These are phyloP conservation scores for Eptatretus atami DNA, from an alignment of 2,797 vertebrate genomes.

Conservation along the genomic window DNA sequence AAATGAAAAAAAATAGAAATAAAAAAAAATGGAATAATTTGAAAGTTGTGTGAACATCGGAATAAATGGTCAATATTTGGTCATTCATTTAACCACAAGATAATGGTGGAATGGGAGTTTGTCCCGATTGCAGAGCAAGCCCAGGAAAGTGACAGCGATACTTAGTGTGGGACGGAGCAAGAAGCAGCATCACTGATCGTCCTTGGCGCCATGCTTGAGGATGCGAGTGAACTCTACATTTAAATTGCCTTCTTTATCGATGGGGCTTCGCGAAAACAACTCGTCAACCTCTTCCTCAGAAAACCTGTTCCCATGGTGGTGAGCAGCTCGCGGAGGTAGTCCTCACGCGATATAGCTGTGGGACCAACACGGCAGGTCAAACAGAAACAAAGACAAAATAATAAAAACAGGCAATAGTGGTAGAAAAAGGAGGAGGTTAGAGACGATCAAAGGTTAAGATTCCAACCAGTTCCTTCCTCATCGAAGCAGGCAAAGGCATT, in stretches of 20 bases:
- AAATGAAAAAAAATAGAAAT: no score
- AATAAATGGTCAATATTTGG: no score
- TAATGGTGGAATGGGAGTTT: no score
- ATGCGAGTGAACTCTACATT: conserved; percentile 95
- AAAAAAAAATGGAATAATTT: no score
- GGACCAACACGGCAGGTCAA: neutral
- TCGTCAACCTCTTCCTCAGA: conserved; percentile 91
- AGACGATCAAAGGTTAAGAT: no score
- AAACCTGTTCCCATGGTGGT: conserved; percentile 96
- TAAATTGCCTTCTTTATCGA: conserved; percentile 94
- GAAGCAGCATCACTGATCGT: conserved; percentile 20
- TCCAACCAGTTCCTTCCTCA: conserved; percentile 56
- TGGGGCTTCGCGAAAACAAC: conserved; percentile 88
- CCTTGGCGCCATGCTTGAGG: conserved; percentile 87
- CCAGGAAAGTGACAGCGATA: neutral
- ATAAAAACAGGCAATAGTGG: no score
- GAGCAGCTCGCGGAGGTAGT: conserved; percentile 79
- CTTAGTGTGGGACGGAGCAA: neutral
- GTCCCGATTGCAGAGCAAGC: no score
- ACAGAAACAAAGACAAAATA: no score
- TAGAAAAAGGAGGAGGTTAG: no score
- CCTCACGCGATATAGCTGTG: conserved; percentile 61
- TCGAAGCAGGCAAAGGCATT: conserved; percentile 95
- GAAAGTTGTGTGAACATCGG: no score
- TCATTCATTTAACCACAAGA: no score